Evolutionary conservation across 2,797 vertebrate genomes (phyloP), one percentile per base, ranked within the genome.

Genomic region (Fistularia commersonii): DNA sequence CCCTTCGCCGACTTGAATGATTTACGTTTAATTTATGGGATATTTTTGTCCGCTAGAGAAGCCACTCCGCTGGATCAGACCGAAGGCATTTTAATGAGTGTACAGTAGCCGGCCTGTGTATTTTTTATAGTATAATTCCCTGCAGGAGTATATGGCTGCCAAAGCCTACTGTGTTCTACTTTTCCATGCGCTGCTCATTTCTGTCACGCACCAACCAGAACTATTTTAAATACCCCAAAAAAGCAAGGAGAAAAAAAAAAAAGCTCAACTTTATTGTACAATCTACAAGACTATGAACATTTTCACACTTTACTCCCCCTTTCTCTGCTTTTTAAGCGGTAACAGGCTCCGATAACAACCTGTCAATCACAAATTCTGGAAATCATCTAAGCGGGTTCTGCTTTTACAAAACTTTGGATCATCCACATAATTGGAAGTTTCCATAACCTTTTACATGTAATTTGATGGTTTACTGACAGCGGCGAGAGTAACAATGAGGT

Each of bases 151-250:
- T 48, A 13, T 41, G 44, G 43, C 69, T 82, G 81, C 85, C 76
- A 84, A 72, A 78, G 72, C 61, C 68, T 56, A 70, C 66, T 74
- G 55, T 78, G 82, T 74, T 80, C 76, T 79, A 77, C 51, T 82
- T 82, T 78, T 45, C 69, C 57, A 57, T 69, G 66, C 60, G 61
- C 61, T 59, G 41, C 50, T 42, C 57, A 42, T 45, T 53, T 43
- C 46, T 48, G 47, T 34, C 45, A 23, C 37, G 61, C 8, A 40
- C 45, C 54, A 60, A 54, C 52, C 55, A 51, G 47, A 54, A 42
- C 56, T 54, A 34, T 70, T 67, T 68, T 56, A 54, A 64, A 72
- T 64, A 51, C 45, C 66, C 71, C 64, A 75, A 72, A 69, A 60
- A 60, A 52, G 57, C 55, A 68, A 64, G 57, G 60, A 61, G 7